A percentile compares a stretch with the other conserved stretches of the same genome.
phyloP scores from a whole-genome alignment of 2,888 invertebrate genomes.

The Malthinus flaveolus region DNA sequence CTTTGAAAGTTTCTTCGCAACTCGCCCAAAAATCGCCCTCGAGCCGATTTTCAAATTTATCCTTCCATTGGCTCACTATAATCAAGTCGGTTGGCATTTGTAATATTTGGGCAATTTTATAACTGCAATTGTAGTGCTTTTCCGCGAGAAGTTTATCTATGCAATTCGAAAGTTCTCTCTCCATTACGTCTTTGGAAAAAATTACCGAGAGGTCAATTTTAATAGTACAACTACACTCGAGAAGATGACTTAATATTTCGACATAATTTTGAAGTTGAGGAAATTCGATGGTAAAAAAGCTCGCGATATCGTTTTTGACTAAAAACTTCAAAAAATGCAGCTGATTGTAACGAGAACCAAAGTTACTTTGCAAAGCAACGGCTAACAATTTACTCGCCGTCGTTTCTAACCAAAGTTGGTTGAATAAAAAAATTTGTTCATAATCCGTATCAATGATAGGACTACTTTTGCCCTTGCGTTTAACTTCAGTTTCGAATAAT shows the following conservation, averaged over 20 bases:
- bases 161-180: slow-evolving; percentile 59
- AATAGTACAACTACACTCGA: slow-evolving; percentile 53
- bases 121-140: slow-evolving; percentile 61
- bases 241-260: slow-evolving; percentile 30
- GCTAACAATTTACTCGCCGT: slow-evolving; percentile 64
- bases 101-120: slow-evolving; percentile 61
- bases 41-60: slow-evolving; percentile 57
- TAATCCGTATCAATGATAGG: slow-evolving; percentile 45
- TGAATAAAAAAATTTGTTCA: slow-evolving; percentile 57
- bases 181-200: slow-evolving; percentile 45
- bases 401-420: slow-evolving; percentile 61
- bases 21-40: slow-evolving; percentile 60
- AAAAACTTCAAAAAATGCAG: slow-evolving; percentile 65
- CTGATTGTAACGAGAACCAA: slow-evolving; percentile 66
- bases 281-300: slow-evolving; percentile 54
- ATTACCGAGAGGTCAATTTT: slow-evolving; percentile 57
- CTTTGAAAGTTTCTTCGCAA: slow-evolving; percentile 65
- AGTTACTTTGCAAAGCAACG: slow-evolving; percentile 62
- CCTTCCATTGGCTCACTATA: slow-evolving; percentile 60
- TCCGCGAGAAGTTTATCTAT: slow-evolving; percentile 58
- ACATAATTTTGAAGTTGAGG: slow-evolving; percentile 25
- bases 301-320: slow-evolving; percentile 60
- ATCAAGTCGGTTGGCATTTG: slow-evolving; percentile 58
- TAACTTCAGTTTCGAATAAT: slow-evolving; percentile 49
- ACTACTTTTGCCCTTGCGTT: slow-evolving; percentile 42